Percentiles rank a stretch among this genome's conserved stretches.
phyloP scores from a whole-genome alignment of 2,888 invertebrate species.

The Sarcophaga subvicina region DNA sequence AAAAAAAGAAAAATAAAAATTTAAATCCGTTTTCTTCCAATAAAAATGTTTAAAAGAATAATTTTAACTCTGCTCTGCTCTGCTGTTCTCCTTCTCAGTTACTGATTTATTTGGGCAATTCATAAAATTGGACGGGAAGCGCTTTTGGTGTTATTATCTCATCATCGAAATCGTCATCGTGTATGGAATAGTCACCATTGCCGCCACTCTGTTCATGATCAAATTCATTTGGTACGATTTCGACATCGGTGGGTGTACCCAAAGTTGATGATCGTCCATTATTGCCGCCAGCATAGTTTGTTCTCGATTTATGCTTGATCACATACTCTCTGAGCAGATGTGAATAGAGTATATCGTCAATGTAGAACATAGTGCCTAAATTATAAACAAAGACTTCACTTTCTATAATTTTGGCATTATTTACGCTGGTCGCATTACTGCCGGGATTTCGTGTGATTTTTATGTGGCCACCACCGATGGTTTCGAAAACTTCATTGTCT shows the following conservation, averaged over 20 bases:
- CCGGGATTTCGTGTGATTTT: slow-evolving; percentile 82
- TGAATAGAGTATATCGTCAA: slow-evolving; percentile 84
- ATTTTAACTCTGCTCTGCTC: background rate
- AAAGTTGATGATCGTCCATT: slow-evolving; percentile 72
- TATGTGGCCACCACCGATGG: slow-evolving; percentile 84
- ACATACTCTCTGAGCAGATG: slow-evolving; percentile 79
- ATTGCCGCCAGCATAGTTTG: slow-evolving; percentile 74
- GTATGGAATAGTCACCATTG: slow-evolving; percentile 76
- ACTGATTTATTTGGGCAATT: slow-evolving; percentile 78
- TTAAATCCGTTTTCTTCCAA: slow-evolving; percentile 26
- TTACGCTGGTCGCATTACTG: slow-evolving; percentile 82
- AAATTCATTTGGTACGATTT: slow-evolving; percentile 81
- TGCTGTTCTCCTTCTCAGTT: background rate
- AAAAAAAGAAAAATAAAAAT: slow-evolving; percentile 26
- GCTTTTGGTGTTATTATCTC: slow-evolving; percentile 82
- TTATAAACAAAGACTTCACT: slow-evolving; percentile 86
- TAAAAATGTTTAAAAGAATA: slow-evolving; percentile 18
- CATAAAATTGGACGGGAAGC: slow-evolving; percentile 80
- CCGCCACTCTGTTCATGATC: slow-evolving; percentile 78
- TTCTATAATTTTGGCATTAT: slow-evolving; percentile 84
- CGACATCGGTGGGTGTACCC: slow-evolving; percentile 78
- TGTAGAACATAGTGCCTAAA: slow-evolving; percentile 86
- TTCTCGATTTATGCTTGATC: slow-evolving; percentile 76
- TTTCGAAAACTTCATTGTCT: slow-evolving; percentile 83
- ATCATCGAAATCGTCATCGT: slow-evolving; percentile 81